These are phyloP conservation scores for Bombus cullumanus DNA, from an alignment of 1,140 invertebrate genomes.

Conservation along the genomic window DNA sequence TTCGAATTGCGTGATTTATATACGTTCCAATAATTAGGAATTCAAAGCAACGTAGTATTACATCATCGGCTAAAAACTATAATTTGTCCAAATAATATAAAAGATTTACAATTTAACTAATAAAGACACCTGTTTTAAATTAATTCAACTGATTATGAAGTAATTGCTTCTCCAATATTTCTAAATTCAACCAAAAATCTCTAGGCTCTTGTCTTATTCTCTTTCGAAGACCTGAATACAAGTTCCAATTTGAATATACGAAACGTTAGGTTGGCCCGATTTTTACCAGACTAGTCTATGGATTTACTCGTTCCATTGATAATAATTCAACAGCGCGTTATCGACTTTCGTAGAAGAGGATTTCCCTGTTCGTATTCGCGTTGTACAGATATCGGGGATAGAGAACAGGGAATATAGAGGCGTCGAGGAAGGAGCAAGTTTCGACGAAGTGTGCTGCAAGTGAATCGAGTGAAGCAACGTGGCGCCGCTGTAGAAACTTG, in stretches of 20 bases:
- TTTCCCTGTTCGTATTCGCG: neutral
- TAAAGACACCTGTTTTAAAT: neutral
- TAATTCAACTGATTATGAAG: neutral
- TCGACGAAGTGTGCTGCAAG: slow-evolving; percentile 11
- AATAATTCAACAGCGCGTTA: neutral
- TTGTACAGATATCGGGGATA: neutral
- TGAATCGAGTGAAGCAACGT: neutral
- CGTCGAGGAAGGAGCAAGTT: slow-evolving; percentile 14
- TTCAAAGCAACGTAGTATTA: no score
- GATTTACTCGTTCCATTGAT: neutral
- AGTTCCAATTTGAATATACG: neutral
- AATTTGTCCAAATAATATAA: neutral
- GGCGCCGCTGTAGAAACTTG: neutral
- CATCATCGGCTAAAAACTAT: neutral
- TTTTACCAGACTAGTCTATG: neutral
- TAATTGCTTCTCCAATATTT: no score
- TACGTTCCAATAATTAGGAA: no score
- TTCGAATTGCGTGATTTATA: no score
- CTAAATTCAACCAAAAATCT: neutral
- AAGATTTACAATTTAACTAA: neutral
- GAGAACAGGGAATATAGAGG: neutral
- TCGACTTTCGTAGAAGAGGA: neutral
- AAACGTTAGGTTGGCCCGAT: neutral
- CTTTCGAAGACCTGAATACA: neutral
- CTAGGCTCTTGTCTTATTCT: no score